Percentiles rank a stretch among this genome's conserved stretches.
Evolutionary conservation across 2,797 vertebrate genomes (phyloP).

Genomic region (Anguilla marmorata): DNA sequence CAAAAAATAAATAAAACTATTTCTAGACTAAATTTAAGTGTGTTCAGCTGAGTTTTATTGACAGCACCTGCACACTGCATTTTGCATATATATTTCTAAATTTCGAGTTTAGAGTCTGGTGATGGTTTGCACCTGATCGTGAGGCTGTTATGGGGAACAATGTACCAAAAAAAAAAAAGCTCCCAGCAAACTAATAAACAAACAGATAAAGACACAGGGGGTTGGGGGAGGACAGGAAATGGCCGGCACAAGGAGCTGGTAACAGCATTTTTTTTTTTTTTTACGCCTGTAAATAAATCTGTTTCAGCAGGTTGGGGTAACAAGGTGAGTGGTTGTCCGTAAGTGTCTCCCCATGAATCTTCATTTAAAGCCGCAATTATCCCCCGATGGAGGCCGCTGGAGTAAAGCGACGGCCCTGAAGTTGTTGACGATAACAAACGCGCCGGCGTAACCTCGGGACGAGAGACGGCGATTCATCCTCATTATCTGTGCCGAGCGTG

Average conservation of each 20-base stretch:
- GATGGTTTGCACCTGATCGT: neutral
- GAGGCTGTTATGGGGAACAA: neutral
- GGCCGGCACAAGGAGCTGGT: neutral
- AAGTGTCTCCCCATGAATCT: neutral
- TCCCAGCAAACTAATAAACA: neutral
- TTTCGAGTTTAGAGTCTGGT: neutral
- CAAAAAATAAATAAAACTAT: neutral
- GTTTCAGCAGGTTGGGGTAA: neutral
- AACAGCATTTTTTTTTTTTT: neutral
- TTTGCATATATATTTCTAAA: neutral
- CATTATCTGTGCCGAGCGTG: neutral
- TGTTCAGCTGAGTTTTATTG: neutral
- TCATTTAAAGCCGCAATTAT: neutral
- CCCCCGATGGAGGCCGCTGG: neutral
- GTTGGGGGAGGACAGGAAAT: neutral
- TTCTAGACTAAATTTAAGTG: neutral
- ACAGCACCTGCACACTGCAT: neutral
- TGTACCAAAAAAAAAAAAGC: neutral
- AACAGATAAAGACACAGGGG: neutral
- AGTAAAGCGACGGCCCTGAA: neutral
- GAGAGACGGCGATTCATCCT: neutral
- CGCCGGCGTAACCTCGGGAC: neutral
- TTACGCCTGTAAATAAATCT: slow-evolving; percentile 1
- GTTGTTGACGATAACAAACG: neutral
- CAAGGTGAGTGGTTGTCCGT: neutral